Evolutionary conservation across 2,888 invertebrate species (phyloP), one percentile per base, ranked within the genome.

Genomic region (Lagria hirta): DNA sequence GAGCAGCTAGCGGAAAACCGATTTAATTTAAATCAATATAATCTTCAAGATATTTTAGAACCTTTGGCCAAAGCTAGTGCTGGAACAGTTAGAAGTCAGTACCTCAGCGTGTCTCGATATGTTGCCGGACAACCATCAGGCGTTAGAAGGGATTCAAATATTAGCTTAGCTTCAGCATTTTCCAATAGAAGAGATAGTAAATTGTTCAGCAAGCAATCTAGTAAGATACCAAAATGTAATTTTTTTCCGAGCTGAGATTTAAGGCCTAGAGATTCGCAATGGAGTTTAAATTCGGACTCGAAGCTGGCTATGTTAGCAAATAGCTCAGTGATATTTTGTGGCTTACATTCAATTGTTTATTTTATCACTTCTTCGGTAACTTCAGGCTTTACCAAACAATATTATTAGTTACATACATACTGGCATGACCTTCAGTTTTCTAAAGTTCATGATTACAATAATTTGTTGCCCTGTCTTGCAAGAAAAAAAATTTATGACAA

Each of bases 91-190:
- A 88, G 88, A 56, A 85, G 86, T 58, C 83, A 86, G 50, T 90
- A 90, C 72, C 71, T 90, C 51, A 81, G 82, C 52, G 83, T 88
- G 51, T 82, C 88, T 53, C 79, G 90, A 61, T 90, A 89, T 70
- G 81, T 88, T 54, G 84, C 87, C 48, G 89, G 88, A 45, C 69
- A 69, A 52, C 63, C 69, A 8, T 59, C 66, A 3, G 63, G 59
- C 14, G 50, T 59, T 4, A 58, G 66, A 38, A 58, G 63, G 36
- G 66, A 66, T 37, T 58, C 63, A 1, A 61, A 59, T 34, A 47
- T 63, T 28, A 65, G 56, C 48, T 46, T 60, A 14, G 43, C 63
- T 21, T 60, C 58, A 8, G 53, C 54, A 38, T 22, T 52, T 35
- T 45, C 56, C 3, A 52, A 49, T 14, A 64, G 53, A 41, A 59